Percentiles rank a stretch among this genome's conserved stretches.
Evolutionary conservation across 2,888 invertebrate species (phyloP).

Genomic region (Cecidostiba fungosa): DNA sequence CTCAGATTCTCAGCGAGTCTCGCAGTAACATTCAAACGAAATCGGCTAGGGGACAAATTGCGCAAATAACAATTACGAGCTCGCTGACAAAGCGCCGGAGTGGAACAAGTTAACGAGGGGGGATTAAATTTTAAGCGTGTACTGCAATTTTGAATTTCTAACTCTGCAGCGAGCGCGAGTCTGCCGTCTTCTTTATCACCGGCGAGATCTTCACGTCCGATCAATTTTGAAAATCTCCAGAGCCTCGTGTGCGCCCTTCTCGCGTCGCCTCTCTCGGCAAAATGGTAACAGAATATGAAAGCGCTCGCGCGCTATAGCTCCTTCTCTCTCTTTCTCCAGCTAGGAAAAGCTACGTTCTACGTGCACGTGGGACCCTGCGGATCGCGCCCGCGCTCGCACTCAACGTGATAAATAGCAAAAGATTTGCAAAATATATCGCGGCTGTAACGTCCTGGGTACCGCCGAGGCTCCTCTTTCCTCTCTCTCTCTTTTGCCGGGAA

Average conservation of each 20-base stretch:
- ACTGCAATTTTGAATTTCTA: slow-evolving; percentile 53
- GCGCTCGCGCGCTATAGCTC: slow-evolving; percentile 56
- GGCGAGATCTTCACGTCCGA: slow-evolving; percentile 66
- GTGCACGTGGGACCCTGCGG: slow-evolving; percentile 63
- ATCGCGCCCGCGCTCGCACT: slow-evolving; percentile 56
- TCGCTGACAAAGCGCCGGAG: slow-evolving; percentile 22
- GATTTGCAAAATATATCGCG: slow-evolving; percentile 77
- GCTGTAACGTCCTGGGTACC: slow-evolving; percentile 65
- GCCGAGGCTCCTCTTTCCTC: slow-evolving; percentile 3
- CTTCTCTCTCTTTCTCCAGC: slow-evolving; percentile 21
- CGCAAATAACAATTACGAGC: slow-evolving; percentile 4
- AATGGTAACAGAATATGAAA: slow-evolving; percentile 73
- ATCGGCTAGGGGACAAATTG: neutral
- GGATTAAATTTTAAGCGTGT: slow-evolving; percentile 49
- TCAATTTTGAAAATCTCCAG: slow-evolving; percentile 72
- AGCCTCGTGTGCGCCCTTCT: slow-evolving; percentile 64
- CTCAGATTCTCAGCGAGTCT: neutral
- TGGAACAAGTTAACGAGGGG: slow-evolving; percentile 5
- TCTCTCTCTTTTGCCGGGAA: slow-evolving; percentile 12
- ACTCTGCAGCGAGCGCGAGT: slow-evolving; percentile 15
- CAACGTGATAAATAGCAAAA: slow-evolving; percentile 76
- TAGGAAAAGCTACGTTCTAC: slow-evolving; percentile 53
- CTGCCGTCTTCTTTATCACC: slow-evolving; percentile 54
- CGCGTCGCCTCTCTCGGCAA: slow-evolving; percentile 53
- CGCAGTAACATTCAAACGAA: neutral